These are phyloP conservation scores for Tragelaphus buxtoni DNA, from an alignment of 2,113 vertebrate genomes.

Conservation along the genomic window DNA sequence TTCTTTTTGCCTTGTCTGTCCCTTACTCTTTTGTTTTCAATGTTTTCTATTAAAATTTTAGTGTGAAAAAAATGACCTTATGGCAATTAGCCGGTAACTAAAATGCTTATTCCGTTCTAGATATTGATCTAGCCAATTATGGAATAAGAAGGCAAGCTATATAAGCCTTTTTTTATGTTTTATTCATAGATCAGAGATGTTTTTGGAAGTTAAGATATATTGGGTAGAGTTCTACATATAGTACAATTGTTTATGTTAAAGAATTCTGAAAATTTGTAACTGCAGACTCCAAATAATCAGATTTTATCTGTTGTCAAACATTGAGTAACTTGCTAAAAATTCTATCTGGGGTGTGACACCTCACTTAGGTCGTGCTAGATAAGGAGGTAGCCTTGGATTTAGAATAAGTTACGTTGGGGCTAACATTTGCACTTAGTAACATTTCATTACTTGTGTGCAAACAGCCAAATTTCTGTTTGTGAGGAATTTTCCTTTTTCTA, in stretches of 20 bases:
- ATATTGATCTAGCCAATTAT: not conserved
- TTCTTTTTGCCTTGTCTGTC: not conserved
- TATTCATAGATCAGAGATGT: not conserved
- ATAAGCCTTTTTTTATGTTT: not conserved
- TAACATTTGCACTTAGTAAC: not conserved
- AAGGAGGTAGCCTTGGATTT: not conserved
- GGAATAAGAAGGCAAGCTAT: not conserved
- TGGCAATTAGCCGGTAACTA: not conserved
- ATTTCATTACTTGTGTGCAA: not conserved
- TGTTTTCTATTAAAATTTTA: not conserved
- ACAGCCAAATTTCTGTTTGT: not conserved
- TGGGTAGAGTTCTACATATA: not conserved
- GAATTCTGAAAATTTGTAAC: not conserved
- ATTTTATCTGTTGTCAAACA: not conserved
- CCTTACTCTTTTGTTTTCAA: not conserved
- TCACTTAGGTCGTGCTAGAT: not conserved
- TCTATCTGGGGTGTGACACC: not conserved
- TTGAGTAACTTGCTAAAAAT: not conserved
- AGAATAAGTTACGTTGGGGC: not conserved
- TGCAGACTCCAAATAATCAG: not conserved
- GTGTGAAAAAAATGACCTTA: not conserved
- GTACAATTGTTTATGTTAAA: not conserved
- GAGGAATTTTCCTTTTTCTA: not conserved
- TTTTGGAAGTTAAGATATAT: not conserved
- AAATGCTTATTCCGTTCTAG: not conserved